These are phyloP conservation scores for Drosophila ambigua DNA, from an alignment of 1,140 invertebrate genomes.

Conservation along the genomic window DNA sequence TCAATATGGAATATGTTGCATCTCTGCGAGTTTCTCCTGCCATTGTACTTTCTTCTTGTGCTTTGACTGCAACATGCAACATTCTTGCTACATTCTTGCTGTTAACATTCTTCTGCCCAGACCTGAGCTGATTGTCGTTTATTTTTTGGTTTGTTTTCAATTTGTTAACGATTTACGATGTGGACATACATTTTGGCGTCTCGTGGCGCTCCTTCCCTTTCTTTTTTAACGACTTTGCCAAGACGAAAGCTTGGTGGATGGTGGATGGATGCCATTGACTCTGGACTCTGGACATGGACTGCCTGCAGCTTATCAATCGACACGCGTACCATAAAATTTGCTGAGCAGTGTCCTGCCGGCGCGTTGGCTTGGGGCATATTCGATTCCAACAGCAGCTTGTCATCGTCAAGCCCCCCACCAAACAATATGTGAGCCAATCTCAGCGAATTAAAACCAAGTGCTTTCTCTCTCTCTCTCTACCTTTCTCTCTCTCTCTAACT, in stretches of 20 bases:
- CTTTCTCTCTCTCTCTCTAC: too few relatives aligned
- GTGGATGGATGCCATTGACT: too few relatives aligned
- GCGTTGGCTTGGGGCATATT: not conserved
- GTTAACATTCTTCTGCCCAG: not conserved
- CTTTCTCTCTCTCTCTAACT: not conserved
- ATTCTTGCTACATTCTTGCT: too few relatives aligned
- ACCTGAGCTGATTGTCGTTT: constrained; percentile 26
- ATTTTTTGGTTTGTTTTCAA: constrained; percentile 51
- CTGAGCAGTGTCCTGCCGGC: constrained; percentile 34
- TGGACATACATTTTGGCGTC: constrained; percentile 8
- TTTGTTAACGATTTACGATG: constrained; percentile 62
- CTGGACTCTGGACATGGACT: not conserved
- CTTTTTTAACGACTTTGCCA: constrained; percentile 58
- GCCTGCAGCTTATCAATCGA: constrained; percentile 66
- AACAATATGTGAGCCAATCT: too few relatives aligned
- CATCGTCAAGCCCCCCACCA: too few relatives aligned
- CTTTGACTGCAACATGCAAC: too few relatives aligned
- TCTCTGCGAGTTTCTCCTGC: too few relatives aligned
- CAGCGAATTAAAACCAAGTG: too few relatives aligned
- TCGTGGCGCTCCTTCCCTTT: constrained; percentile 1
- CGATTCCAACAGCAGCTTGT: not conserved
- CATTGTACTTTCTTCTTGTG: too few relatives aligned
- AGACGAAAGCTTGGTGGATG: constrained; percentile 9
- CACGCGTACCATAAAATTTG: constrained; percentile 73
- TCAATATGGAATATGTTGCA: too few relatives aligned